Conservation (phyloP, 1,140 invertebrate species). For the Rhopalosiphum padi region DNA sequence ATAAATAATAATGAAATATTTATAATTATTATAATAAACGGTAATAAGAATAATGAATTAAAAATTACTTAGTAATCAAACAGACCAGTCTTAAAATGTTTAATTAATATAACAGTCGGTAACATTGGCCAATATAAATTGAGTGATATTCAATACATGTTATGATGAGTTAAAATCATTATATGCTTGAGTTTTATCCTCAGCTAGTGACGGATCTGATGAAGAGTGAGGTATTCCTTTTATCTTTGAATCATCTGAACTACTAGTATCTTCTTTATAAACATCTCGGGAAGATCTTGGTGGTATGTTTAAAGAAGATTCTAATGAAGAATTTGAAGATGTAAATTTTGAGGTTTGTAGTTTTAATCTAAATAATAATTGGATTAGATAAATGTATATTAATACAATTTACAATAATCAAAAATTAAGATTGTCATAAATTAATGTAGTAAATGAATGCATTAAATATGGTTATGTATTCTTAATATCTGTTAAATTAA, state of each 20-base stretch:
- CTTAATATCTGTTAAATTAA: not conserved
- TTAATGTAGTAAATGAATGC: too few relatives aligned
- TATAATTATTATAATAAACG: not conserved
- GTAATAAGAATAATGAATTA: not conserved
- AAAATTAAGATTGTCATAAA: not conserved
- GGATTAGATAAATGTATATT: not conserved
- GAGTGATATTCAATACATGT: not conserved
- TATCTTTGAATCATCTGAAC: slow-evolving; percentile 6
- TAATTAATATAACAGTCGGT: slow-evolving; percentile 19
- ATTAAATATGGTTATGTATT: not conserved
- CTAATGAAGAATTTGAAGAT: not conserved
- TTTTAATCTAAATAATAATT: not conserved
- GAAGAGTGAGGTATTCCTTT: not conserved
- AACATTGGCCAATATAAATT: not conserved
- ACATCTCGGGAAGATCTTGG: not conserved
- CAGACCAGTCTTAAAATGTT: slow-evolving; percentile 9
- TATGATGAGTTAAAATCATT: slow-evolving; percentile 19
- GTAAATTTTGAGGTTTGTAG: slow-evolving; percentile 7
- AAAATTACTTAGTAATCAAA: slow-evolving; percentile 22
- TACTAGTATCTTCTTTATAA: not conserved
- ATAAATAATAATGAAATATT: not conserved
- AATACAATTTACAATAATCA: not conserved
- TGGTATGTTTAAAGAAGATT: not conserved
- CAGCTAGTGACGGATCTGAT: slow-evolving; percentile 6
- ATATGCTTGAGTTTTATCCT: not conserved